Conservation (phyloP, 2,888 invertebrate genomes). For the Dolomedes plantarius region DNA sequence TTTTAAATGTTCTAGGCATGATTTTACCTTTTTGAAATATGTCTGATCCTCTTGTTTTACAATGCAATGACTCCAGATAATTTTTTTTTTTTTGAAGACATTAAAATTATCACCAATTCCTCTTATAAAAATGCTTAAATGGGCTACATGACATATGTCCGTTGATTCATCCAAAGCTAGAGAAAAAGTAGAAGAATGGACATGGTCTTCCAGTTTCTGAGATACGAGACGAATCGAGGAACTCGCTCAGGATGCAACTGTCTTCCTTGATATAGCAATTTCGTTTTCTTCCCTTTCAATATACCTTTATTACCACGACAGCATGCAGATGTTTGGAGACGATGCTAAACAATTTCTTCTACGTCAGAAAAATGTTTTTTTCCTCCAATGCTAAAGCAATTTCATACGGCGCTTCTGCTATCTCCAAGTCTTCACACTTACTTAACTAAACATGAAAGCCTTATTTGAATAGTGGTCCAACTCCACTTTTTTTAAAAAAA, state of each 20-base stretch:
- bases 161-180: background rate
- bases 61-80: too few species aligned
- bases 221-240: background rate
- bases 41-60: too few species aligned
- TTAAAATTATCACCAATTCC: too few species aligned
- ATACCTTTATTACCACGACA: background rate
- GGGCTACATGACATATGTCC: background rate
- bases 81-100: too few species aligned
- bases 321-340: background rate
- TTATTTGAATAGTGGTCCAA: too few species aligned
- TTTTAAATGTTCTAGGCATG: background rate
- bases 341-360: slow-evolving; percentile 3
- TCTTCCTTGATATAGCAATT: background rate
- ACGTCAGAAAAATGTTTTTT: too few species aligned
- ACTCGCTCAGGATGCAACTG: background rate
- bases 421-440: too few species aligned
- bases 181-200: too few species aligned
- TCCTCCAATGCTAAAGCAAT: background rate
- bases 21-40: background rate
- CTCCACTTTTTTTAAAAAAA: too few species aligned
- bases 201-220: background rate
- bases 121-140: background rate
- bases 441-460: background rate
- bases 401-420: background rate
- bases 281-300: background rate